A percentile compares a stretch with the other conserved stretches of the same genome.
These are phyloP conservation scores for Chelonus formosanus DNA, from an alignment of 2,888 invertebrate genomes.

Conservation along the genomic window DNA sequence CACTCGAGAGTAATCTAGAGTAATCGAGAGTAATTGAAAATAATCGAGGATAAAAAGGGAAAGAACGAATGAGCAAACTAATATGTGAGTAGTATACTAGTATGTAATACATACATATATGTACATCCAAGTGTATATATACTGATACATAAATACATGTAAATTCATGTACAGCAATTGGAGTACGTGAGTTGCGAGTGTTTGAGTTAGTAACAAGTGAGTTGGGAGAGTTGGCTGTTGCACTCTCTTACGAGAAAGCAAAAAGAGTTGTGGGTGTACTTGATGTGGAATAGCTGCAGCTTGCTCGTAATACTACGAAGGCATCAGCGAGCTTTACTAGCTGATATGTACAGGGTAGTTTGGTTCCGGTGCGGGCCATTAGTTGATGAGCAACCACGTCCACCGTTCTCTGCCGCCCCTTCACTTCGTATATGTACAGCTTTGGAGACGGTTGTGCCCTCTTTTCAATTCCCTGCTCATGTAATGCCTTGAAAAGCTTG, in stretches of 20 bases:
- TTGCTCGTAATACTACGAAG: neutral
- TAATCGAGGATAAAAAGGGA: no score
- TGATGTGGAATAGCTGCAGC: conserved; percentile 24
- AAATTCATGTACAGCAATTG: no score
- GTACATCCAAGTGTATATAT: no score
- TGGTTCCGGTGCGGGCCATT: conserved; percentile 64
- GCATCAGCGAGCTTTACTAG: neutral
- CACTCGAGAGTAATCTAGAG: no score
- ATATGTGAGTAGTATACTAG: no score
- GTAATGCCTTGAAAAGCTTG: conserved; percentile 40
- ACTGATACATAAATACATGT: no score
- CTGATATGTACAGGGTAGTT: conserved; percentile 44
- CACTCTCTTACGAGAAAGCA: conserved; percentile 2
- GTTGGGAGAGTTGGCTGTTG: no score
- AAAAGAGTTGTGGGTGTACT: neutral
- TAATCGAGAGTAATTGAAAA: no score
- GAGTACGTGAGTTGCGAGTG: no score
- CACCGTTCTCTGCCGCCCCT: conserved; percentile 44
- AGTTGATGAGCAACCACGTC: conserved; percentile 63
- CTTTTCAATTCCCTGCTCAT: conserved; percentile 36
- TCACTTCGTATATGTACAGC: conserved; percentile 22
- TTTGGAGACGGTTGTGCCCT: conserved; percentile 25
- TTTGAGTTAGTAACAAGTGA: no score
- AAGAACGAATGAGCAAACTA: no score
- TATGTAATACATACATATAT: no score